These are phyloP conservation scores for Pseudomyrmex gracilis DNA, from an alignment of 1,140 invertebrate genomes.

Conservation along the genomic window DNA sequence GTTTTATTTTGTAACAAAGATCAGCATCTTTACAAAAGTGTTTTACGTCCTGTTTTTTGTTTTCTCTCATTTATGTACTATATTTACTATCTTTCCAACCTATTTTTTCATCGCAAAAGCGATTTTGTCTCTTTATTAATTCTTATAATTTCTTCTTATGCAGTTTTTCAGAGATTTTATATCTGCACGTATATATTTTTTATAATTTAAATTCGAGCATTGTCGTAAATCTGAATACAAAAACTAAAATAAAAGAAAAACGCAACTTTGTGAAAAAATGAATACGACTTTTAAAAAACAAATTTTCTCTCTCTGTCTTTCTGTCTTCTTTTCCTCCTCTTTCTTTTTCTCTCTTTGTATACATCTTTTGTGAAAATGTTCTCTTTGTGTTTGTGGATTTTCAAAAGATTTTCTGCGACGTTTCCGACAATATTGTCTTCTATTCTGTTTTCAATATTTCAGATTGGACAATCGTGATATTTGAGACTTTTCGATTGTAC, in stretches of 20 bases:
- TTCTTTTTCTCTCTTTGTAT: background rate
- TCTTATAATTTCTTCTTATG: background rate
- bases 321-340: background rate
- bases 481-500: background rate
- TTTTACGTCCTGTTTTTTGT: conserved; percentile 68
- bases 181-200: background rate
- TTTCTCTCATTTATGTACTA: conserved; percentile 16
- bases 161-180: too few relatives aligned
- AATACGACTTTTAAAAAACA: too few relatives aligned
- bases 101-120: conserved; percentile 3
- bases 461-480: conserved; percentile 31
- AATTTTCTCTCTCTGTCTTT: too few relatives aligned
- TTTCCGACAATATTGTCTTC: conserved; percentile 38
- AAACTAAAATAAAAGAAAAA: background rate
- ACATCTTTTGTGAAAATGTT: background rate
- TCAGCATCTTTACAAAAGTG: conserved; percentile 80
- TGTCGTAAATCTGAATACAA: background rate
- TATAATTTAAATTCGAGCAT: background rate
- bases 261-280: conserved; percentile 13
- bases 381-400: conserved; percentile 12
- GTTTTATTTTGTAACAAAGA: conserved; percentile 78
- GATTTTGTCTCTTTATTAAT: conserved; percentile 47
- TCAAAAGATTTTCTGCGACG: conserved; percentile 24
- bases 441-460: conserved; percentile 1
- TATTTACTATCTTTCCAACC: background rate